phyloP scores from a whole-genome alignment of 2,888 invertebrate species.

The Hirtodrosophila alboralis region DNA sequence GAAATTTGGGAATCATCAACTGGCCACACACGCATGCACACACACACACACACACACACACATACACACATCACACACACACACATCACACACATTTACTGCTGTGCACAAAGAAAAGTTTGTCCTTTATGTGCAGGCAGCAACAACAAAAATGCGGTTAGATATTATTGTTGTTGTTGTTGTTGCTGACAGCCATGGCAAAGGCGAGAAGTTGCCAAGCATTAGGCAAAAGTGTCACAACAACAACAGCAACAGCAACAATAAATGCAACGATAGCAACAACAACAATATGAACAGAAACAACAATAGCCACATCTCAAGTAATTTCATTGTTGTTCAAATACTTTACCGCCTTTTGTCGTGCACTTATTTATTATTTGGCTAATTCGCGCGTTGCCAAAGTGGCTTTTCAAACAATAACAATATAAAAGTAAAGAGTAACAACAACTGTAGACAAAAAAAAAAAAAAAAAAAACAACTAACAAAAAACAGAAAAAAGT shows the following conservation, averaged over 20 bases:
- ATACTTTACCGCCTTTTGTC: constrained; percentile 73
- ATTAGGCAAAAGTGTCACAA: constrained; percentile 46
- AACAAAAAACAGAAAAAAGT: constrained; percentile 18
- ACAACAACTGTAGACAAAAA: constrained; percentile 10
- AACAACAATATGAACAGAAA: background rate
- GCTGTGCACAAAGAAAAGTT: constrained; percentile 43
- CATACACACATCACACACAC: background rate
- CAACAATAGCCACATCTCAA: constrained; percentile 37
- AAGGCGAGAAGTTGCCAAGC: constrained; percentile 42
- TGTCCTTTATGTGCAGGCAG: constrained; percentile 42
- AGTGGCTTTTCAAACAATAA: constrained; percentile 79
- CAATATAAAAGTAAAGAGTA: constrained; percentile 61
- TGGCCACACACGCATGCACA: constrained; percentile 30
- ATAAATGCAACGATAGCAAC: background rate
- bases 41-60: constrained; percentile 10
- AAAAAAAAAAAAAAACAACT: constrained; percentile 3
- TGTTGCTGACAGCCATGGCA: constrained; percentile 26
- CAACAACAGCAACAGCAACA: constrained; percentile 15
- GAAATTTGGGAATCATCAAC: constrained; percentile 70
- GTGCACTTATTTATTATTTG: constrained; percentile 82
- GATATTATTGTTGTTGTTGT: constrained; percentile 22
- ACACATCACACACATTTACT: background rate
- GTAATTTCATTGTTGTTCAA: constrained; percentile 76
- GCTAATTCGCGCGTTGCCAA: constrained; percentile 82
- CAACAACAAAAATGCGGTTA: constrained; percentile 17